phyloP scores from a whole-genome alignment of 53 echinoderm and acorn worm genomes.

The Holothuria scabra region DNA sequence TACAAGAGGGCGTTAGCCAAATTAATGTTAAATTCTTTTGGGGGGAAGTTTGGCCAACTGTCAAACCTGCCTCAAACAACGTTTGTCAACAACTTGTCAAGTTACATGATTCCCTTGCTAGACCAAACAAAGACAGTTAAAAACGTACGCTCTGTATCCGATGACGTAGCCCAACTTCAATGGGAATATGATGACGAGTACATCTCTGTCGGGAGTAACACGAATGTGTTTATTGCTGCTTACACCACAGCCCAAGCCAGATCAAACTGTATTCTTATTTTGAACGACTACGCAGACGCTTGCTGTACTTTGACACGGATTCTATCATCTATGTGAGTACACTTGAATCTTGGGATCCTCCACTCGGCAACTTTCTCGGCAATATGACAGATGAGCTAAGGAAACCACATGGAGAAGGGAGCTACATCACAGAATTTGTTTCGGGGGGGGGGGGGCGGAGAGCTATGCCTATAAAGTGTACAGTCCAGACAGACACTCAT shows the following conservation, averaged over 20 bases:
- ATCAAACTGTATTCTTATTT: constrained; percentile 13
- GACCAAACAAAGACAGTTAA: constrained; percentile 9
- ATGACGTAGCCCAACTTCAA: constrained; percentile 3
- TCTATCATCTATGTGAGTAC: too few species aligned
- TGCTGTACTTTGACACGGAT: too few species aligned
- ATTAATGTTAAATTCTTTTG: constrained; percentile 66
- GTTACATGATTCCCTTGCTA: neutral
- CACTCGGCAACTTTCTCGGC: constrained; percentile 50
- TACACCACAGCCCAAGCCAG: constrained; percentile 35
- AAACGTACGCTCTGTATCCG: neutral
- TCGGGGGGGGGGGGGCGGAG: constrained; percentile 47
- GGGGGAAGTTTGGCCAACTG: constrained; percentile 64
- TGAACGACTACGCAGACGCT: too few species aligned
- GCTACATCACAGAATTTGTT: constrained; percentile 52
- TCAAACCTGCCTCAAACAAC: too few species aligned
- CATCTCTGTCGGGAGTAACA: neutral
- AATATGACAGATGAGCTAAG: constrained; percentile 66
- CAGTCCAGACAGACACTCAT: neutral
- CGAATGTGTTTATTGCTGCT: constrained; percentile 28
- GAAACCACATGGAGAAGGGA: constrained; percentile 50
- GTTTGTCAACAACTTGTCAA: too few species aligned
- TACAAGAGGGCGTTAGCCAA: constrained; percentile 56
- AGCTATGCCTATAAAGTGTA: constrained; percentile 57
- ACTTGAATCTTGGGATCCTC: constrained; percentile 5
- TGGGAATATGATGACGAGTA: constrained; percentile 3